Conservation (phyloP, 2,113 vertebrate genomes). For the Bubo scandiacus region DNA sequence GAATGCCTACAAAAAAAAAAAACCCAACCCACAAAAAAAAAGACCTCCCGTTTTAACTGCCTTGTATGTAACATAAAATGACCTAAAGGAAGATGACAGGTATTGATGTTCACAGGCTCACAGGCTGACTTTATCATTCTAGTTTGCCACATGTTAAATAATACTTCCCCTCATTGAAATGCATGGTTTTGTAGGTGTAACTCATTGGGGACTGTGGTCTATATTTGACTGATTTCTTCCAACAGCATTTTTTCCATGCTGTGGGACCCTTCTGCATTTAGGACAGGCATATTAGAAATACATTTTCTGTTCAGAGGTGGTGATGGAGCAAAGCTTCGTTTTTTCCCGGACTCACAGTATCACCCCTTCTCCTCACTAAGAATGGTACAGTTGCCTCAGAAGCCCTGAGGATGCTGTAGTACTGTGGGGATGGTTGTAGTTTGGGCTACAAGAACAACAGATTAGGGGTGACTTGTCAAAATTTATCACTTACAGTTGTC, state of each 20-base stretch:
- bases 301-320: not conserved
- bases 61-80: not conserved
- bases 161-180: not conserved
- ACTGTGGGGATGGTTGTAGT: not conserved
- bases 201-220: not conserved
- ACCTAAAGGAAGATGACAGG: not conserved
- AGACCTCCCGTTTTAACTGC: not conserved
- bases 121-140: not conserved
- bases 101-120: not conserved
- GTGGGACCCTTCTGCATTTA: not conserved
- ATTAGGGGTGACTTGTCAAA: not conserved
- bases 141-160: not conserved
- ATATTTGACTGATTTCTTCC: not conserved
- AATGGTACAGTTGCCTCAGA: not conserved
- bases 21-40: not conserved
- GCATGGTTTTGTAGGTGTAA: not conserved
- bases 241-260: not conserved
- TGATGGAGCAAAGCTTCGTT: not conserved
- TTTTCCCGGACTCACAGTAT: not conserved
- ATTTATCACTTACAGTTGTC: not conserved
- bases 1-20: not conserved
- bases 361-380: rapidly evolving
- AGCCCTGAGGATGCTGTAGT: rapidly evolving
- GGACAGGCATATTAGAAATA: not conserved
- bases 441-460: not conserved